phyloP scores from a whole-genome alignment of 2,797 vertebrate genomes.

The Nothura maculosa region DNA sequence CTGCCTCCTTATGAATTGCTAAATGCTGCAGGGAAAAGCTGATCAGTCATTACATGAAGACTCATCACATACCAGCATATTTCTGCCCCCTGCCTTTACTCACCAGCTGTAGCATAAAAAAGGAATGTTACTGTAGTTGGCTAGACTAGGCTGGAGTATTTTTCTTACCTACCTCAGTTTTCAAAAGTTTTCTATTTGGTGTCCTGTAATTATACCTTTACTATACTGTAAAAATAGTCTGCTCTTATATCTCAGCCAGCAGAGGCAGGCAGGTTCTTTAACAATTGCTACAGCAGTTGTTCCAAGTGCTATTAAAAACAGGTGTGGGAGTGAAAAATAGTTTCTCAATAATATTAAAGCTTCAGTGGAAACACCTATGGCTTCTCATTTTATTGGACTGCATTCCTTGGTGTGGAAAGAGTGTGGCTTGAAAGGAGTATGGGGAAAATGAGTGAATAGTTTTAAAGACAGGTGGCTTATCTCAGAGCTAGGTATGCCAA shows the following conservation, averaged over 20 bases:
- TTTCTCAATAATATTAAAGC: conserved; percentile 12
- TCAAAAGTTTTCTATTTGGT: conserved; percentile 7
- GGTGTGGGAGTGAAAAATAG: conserved; percentile 28
- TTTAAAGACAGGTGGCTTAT: conserved; percentile 25
- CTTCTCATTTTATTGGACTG: conserved; percentile 12
- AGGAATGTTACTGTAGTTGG: not conserved
- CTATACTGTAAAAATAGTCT: not conserved
- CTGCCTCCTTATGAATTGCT: not conserved
- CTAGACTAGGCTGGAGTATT: not conserved
- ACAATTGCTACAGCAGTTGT: not conserved
- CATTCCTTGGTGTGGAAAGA: not conserved
- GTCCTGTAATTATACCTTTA: not conserved
- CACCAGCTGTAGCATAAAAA: not conserved
- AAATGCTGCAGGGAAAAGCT: not conserved
- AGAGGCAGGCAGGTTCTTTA: conserved; percentile 5
- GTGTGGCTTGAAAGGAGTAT: not conserved
- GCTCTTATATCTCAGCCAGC: not conserved
- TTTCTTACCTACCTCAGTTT: not conserved
- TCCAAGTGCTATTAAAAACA: conserved; percentile 46
- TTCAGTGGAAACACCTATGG: conserved; percentile 21
- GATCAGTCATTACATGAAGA: not conserved
- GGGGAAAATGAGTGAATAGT: not conserved
- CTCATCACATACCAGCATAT: not conserved
- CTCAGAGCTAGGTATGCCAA: not conserved
- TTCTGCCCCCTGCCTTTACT: not conserved